Base-by-base conservation (phyloP, 2,113 vertebrate species). In the Mionectes macconnelli region DNA sequence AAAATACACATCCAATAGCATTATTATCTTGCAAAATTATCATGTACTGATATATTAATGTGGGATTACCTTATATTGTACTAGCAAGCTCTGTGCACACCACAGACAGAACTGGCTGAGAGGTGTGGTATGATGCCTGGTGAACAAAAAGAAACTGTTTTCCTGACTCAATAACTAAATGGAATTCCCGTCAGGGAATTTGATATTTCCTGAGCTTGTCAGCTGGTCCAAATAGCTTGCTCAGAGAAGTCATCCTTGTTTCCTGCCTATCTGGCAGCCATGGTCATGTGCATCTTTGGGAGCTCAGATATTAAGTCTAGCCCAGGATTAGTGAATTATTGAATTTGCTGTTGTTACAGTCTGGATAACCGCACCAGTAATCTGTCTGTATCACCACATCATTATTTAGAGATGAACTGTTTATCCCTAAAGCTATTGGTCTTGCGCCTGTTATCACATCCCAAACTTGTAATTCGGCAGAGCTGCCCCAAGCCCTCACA, bases 251-350 rank as follows among this genome's bases (percentile, higher is more conserved):
- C 55, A 31, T 13, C 47, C 18, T 50, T 63, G 40, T 40, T 37
- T 55, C 53, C 50, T 47, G 10, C 39, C 57, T 68, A 16, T 19
- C 44, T 47, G 50, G 6, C 3, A 79, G 56, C n/a, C 30, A 37
- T 4, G 8, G 40, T 25, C 23, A 49, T 0, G 8, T 10, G 53
- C 42, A 35, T 20, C 40, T 69, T 39, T 57, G n/a, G 0, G 0
- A 55, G 24, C 25, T 16, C 2, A 1, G 37, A 47, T 30, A 50
- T 37, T 27, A 73, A 69, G 16, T 63, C 31, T n/a, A 86, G 56
- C 8, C 28, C 47, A 21, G 11, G 31, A 31, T 22, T 57, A 52
- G 12, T 40, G 57, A 83, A 68, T 67, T 79, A 44, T 2, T 91
- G 28, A 72, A 67, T 68, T 47, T 80, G 52, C 9, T 62, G 42